Base-by-base conservation (phyloP, 2,113 vertebrate species). In the Hemicordylus capensis region DNA sequence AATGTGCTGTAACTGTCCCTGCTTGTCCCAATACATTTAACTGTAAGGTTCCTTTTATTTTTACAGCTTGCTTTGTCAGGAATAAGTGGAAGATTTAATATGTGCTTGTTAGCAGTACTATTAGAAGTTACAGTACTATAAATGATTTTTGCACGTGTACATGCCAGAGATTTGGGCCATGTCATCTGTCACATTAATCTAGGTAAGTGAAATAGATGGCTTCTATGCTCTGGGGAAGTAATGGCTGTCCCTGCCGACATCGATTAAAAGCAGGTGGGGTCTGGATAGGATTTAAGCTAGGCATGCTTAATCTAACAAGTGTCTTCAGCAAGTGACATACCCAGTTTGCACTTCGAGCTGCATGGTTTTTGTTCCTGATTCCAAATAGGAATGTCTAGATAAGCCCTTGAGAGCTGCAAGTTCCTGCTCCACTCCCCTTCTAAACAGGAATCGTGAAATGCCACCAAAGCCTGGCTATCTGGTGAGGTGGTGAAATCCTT, bases 41-140 rank as follows among this genome's bases (percentile, higher is more conserved):
- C 39, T 22, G 42, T 86, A 87, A 77, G 58, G 61, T 46, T 84
- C 46, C 89, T 61, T 81, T 81, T 26, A 2, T 81, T 77, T 76
- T 46, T 37, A 19, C 63, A 37, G n/a, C 14, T 7, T 2, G 78
- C 26, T 59, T 74, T 66, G 81, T 78, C 83, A 84, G 56, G 90
- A 85, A 88, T 28, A 88, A 89, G 69, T 1, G 76, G 81, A 69
- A 77, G 84, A 84, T 61, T 90, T 83, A 42, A 88, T 67, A 61
- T 69, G 84, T 39, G 28, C 37, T 63, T 77, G 66, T 82, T 88
- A 74, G 20, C 48, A 66, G 15, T 54, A 31, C 82, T 39, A 63
- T 78, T 82, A 64, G 2, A 8, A 90, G n/a, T 72, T 54, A 54
- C 14, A 73, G 73, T 64, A 72, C 80, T 80, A 48, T 87, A 26